Percentiles rank a stretch among this genome's conserved stretches.
Conservation (phyloP, 2,797 vertebrate genomes). For the Tolypeutes matacus region DNA sequence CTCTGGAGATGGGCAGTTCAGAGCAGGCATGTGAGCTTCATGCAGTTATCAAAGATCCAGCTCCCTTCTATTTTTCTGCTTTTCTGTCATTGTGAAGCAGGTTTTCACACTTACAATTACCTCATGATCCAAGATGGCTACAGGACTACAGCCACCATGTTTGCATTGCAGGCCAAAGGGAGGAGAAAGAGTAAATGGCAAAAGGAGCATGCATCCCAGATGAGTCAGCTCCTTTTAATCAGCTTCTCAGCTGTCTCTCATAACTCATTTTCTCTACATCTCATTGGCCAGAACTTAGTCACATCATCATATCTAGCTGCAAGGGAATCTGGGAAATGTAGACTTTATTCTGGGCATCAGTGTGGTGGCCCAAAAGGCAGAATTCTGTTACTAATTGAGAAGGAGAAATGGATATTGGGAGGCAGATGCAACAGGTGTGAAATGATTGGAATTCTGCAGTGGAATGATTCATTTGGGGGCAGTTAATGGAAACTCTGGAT, state of each 20-base stretch:
- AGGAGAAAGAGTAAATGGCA: background rate
- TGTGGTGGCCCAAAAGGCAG: background rate
- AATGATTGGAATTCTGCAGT: background rate
- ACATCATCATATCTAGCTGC: background rate
- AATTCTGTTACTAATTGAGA: background rate
- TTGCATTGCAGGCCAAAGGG: background rate
- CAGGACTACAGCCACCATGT: fast-evolving
- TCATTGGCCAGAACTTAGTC: background rate
- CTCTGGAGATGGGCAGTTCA: background rate
- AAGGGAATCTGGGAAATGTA: background rate
- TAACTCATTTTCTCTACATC: background rate
- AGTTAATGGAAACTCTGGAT: background rate
- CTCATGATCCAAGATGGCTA: background rate
- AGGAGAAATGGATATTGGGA: background rate
- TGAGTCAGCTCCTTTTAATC: background rate
- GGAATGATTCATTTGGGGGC: background rate
- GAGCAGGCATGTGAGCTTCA: background rate
- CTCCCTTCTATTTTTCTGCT: background rate
- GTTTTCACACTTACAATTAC: background rate
- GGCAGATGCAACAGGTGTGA: background rate
- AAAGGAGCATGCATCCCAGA: background rate
- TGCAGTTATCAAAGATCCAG: background rate
- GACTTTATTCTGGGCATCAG: background rate
- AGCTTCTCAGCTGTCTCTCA: background rate
- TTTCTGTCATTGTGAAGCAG: background rate